Evolutionary conservation across 2,888 invertebrate species (phyloP).

Genomic region (Acronicta aceris): DNA sequence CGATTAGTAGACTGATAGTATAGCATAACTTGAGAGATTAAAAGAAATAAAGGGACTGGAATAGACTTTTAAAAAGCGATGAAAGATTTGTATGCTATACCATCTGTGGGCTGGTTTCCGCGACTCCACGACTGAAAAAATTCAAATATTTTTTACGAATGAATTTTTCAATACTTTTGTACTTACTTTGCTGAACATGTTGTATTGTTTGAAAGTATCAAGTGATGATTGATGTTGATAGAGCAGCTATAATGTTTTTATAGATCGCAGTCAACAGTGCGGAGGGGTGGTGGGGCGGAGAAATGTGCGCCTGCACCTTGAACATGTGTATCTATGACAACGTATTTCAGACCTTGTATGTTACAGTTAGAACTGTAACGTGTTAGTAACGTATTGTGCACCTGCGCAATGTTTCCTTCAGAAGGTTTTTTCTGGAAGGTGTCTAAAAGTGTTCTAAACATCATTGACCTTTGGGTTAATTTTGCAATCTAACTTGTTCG

Average conservation of each 20-base stretch:
- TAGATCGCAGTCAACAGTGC: slow-evolving; percentile 27
- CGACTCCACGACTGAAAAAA: too few relatives aligned
- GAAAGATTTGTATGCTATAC: too few relatives aligned
- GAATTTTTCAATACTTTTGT: too few relatives aligned
- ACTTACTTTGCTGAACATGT: slow-evolving; percentile 79
- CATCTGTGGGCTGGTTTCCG: too few relatives aligned
- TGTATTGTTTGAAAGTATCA: slow-evolving; percentile 39
- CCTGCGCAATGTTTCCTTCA: too few relatives aligned
- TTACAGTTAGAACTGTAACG: slow-evolving; percentile 24
- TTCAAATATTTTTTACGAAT: too few relatives aligned
- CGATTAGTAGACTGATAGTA: background rate
- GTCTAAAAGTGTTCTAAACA: too few relatives aligned
- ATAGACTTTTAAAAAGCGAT: too few relatives aligned
- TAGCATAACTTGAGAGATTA: background rate
- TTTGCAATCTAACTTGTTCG: too few relatives aligned
- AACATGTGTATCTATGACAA: slow-evolving; percentile 18
- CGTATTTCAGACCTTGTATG: slow-evolving; percentile 33
- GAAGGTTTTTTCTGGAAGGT: background rate
- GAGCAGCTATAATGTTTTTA: slow-evolving; percentile 60
- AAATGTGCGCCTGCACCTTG: too few relatives aligned
- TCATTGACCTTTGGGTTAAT: too few relatives aligned
- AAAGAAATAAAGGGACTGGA: too few relatives aligned
- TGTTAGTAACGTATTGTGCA: background rate
- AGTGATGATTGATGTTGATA: slow-evolving; percentile 62
- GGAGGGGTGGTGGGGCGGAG: slow-evolving; percentile 2